Evolutionary conservation across 2,888 invertebrate species (phyloP).

Genomic region (Ectemnius lituratus): DNA sequence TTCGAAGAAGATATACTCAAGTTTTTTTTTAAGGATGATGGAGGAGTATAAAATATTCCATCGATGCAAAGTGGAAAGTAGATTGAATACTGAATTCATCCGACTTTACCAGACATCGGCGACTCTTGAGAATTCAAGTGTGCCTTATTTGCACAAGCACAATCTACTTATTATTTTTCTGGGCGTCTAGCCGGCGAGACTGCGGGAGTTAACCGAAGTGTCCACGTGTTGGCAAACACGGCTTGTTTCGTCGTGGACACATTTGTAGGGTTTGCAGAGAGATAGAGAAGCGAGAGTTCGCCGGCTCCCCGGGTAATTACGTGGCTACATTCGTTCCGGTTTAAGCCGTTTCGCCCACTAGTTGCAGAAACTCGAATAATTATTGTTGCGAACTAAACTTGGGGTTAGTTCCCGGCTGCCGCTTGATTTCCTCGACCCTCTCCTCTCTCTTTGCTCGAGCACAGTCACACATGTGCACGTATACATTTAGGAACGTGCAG

Average conservation of each 20-base stretch:
- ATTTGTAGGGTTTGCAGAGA: conserved; percentile 23
- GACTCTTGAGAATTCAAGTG: too few relatives aligned
- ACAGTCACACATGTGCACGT: too few relatives aligned
- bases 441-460: conserved; percentile 4
- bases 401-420: conserved; percentile 53
- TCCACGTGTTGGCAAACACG: conserved; percentile 23
- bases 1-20: too few relatives aligned
- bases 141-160: too few relatives aligned
- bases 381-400: conserved; percentile 70
- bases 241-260: conserved; percentile 60
- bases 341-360: conserved; percentile 62
- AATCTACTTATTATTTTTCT: not conserved
- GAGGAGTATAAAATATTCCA: too few relatives aligned
- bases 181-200: not conserved
- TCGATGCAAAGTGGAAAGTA: too few relatives aligned
- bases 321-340: conserved; percentile 60
- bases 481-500: too few relatives aligned
- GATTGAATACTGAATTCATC: too few relatives aligned
- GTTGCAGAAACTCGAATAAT: conserved; percentile 71
- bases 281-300: too few relatives aligned
- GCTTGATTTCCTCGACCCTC: conserved; percentile 22
- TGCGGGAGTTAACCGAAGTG: conserved; percentile 4
- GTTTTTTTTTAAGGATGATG: too few relatives aligned
- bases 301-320: conserved; percentile 54
- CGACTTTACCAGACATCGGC: too few relatives aligned